Evolutionary conservation across 2,113 vertebrate species (phyloP), one percentile per base, ranked within the genome.

Genomic region (Cyanoliseus patagonus): DNA sequence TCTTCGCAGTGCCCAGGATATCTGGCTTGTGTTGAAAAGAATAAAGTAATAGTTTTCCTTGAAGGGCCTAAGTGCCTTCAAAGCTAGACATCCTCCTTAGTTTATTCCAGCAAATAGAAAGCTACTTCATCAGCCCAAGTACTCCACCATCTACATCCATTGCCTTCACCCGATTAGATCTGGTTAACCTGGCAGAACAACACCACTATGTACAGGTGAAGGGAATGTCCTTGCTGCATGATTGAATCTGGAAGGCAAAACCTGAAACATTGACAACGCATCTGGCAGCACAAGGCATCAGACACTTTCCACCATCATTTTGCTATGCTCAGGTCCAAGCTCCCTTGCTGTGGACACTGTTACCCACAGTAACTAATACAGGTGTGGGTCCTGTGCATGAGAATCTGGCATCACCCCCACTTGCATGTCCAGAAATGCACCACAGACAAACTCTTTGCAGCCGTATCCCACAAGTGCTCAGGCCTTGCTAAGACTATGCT

Each of bases 321-420:
- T 77, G 31, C 28, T 42, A 70, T 8, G n/a, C 46, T 86, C 7
- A 69, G 17, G 63, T 57, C 24, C 46, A 79, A 79, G 27, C 11
- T 88, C 20, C 35, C 33, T 66, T 69, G 7, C 20, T 79, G 67
- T 61, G 70, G 18, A 23, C 4, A 3, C 17, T 63, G 17, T 13
- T 46, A 63, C 1, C 10, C 20, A 35, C 23, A 51, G 23, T 68
- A 76, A 51, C 42, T 33, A 63, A n/a, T 9, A 9, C 46, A 79
- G 35, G 15, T 30, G 11, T 64, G 20, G 10, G 25, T 39, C 8
- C 14, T 39, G 52, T 3, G 69, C 42, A 17, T 37, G 30, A 70
- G 46, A 72, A 42, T 9, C 4, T 44, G 30, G 25, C 1, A 3
- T 2, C 5, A 70, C 7, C 1, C 19, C 2, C 7, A 14, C 13